A percentile compares a stretch with the other conserved stretches of the same genome.
Evolutionary conservation across 2,113 vertebrate genomes (phyloP).

Genomic region (Capreolus pygargus): DNA sequence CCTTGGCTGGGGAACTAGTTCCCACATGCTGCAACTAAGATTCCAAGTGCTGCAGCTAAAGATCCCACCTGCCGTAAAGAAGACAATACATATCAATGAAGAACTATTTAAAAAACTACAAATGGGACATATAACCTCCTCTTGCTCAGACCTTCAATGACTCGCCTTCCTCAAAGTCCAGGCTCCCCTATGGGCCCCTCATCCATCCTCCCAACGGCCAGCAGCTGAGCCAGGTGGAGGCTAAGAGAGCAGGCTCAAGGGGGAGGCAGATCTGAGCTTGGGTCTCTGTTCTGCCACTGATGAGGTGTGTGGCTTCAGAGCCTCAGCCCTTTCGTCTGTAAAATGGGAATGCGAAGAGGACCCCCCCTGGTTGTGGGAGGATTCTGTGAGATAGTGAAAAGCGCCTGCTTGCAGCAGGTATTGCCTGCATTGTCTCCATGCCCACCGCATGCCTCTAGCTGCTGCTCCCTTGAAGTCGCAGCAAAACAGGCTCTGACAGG

Average conservation of each 20-base stretch:
- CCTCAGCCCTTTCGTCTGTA: background rate
- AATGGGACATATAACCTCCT: background rate
- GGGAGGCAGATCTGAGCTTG: background rate
- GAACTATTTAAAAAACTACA: background rate
- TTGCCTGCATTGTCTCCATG: accelerated
- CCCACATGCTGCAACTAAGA: background rate
- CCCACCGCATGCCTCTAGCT: no score
- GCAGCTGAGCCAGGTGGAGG: accelerated
- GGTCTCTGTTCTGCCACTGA: accelerated
- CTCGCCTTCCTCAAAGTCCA: no score
- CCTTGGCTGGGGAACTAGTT: background rate
- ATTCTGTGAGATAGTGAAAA: background rate
- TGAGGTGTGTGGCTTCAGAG: background rate
- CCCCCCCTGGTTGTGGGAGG: background rate
- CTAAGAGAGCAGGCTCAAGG: accelerated
- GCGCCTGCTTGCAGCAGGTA: accelerated
- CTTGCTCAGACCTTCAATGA: background rate
- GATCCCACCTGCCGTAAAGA: background rate
- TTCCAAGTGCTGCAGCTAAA: accelerated
- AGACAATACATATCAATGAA: background rate
- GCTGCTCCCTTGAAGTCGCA: background rate
- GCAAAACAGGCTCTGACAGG: background rate
- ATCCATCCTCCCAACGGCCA: background rate
- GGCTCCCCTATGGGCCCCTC: background rate
- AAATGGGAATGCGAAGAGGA: no score